A percentile compares a stretch with the other conserved stretches of the same genome.
phyloP scores from a whole-genome alignment of 2,797 vertebrate genomes.

The Coccyzus lansbergi region DNA sequence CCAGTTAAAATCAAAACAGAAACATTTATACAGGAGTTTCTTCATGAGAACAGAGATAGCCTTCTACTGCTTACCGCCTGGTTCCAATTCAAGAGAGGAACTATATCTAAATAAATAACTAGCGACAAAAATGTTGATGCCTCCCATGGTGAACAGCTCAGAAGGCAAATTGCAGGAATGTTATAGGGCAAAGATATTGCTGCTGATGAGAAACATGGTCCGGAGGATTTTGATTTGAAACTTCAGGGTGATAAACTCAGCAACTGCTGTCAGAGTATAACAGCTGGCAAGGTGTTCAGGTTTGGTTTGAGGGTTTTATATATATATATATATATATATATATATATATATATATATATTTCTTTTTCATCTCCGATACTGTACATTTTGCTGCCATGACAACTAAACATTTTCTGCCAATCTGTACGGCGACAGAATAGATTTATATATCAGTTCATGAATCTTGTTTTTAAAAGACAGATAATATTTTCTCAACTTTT shows the following conservation, averaged over 20 bases:
- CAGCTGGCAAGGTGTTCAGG: constrained; percentile 47
- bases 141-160: neutral
- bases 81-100: neutral
- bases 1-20: neutral
- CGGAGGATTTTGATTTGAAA: constrained; percentile 41
- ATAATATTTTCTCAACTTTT: constrained; percentile 55
- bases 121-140: neutral
- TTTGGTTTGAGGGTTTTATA: too few species aligned
- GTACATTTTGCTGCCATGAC: constrained; percentile 67
- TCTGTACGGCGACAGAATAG: constrained; percentile 51
- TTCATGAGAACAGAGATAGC: neutral
- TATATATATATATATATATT: neutral
- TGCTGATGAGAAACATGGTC: constrained; percentile 35
- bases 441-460: constrained; percentile 29
- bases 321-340: neutral
- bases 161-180: neutral
- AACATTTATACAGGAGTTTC: neutral
- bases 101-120: neutral
- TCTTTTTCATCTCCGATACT: constrained; percentile 41
- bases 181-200: neutral
- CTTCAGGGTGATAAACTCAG: constrained; percentile 59
- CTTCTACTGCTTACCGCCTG: neutral
- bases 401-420: constrained; percentile 57
- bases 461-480: constrained; percentile 54
- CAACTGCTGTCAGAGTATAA: constrained; percentile 55